Evolutionary conservation across 2,113 vertebrate genomes (phyloP).

Genomic region (Vanacampus margaritifer): DNA sequence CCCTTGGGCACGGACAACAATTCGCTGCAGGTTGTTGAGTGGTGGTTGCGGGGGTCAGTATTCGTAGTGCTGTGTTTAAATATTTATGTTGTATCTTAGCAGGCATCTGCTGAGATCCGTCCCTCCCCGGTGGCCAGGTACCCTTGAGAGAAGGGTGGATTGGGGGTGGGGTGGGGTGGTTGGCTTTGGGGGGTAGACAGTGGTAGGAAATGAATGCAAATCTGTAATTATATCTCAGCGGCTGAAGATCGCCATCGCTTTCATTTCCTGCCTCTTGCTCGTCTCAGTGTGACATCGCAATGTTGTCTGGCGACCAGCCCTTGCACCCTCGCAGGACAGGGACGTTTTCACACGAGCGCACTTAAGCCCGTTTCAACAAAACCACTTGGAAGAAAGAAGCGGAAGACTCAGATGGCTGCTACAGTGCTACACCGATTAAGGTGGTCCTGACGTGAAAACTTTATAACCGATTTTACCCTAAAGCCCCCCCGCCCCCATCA

Average conservation of each 20-base stretch:
- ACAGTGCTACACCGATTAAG: too few species aligned
- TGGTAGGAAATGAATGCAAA: constrained; percentile 5
- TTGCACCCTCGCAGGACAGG: not conserved
- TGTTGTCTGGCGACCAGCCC: not conserved
- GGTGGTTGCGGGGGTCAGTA: not conserved
- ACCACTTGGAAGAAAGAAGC: not conserved
- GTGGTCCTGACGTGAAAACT: too few species aligned
- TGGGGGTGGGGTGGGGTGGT: not conserved
- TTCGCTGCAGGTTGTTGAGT: not conserved
- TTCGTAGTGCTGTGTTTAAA: not conserved
- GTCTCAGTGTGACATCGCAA: not conserved
- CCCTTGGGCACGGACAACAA: not conserved
- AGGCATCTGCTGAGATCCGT: not conserved
- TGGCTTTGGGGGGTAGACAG: not conserved
- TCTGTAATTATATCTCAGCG: constrained; percentile 3
- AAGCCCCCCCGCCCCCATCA: not conserved
- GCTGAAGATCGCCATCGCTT: constrained; percentile 2
- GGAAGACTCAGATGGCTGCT: not conserved
- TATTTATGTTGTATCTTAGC: constrained; percentile 11
- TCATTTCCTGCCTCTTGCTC: constrained; percentile 3
- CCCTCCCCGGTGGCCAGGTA: constrained; percentile 1
- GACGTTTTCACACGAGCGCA: not conserved
- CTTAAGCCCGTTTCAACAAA: not conserved
- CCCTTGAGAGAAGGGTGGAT: not conserved
- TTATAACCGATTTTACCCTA: not conserved